Conservation (phyloP, 2,888 invertebrate species). For the Polymixis flavicincta region DNA sequence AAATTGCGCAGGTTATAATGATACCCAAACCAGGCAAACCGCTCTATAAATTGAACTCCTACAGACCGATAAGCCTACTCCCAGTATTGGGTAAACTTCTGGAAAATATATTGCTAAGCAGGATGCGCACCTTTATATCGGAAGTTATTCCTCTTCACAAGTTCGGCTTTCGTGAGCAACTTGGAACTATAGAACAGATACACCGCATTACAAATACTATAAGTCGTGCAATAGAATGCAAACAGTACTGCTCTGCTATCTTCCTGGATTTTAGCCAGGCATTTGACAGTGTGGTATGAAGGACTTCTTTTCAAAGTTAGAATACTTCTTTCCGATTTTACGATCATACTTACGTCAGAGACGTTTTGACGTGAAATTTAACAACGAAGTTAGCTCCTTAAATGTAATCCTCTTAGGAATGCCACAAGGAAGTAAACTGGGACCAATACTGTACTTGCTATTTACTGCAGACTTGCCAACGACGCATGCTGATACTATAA, state of each 20-base stretch:
- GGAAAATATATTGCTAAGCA: background rate
- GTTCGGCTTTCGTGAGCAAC: background rate
- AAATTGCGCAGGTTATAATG: too few species aligned
- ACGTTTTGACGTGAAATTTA: slow-evolving; percentile 2
- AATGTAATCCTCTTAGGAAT: background rate
- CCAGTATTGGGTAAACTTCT: too few species aligned
- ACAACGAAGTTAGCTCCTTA: background rate
- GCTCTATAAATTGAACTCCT: too few species aligned
- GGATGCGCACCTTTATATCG: background rate
- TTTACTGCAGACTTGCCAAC: slow-evolving; percentile 3
- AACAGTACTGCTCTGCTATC: background rate
- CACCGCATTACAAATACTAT: background rate
- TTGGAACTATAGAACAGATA: background rate
- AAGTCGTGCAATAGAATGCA: background rate
- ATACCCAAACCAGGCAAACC: too few species aligned
- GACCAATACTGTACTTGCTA: background rate
- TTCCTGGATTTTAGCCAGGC: slow-evolving; percentile 3
- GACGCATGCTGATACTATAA: too few species aligned
- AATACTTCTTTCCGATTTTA: background rate
- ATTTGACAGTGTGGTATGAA: slow-evolving; percentile 1
- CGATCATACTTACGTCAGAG: background rate
- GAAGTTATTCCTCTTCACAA: background rate
- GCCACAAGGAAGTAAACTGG: background rate
- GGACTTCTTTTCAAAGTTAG: background rate
- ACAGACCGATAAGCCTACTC: too few species aligned